Conservation (phyloP, 2,113 vertebrate species). For the Lanius collurio region DNA sequence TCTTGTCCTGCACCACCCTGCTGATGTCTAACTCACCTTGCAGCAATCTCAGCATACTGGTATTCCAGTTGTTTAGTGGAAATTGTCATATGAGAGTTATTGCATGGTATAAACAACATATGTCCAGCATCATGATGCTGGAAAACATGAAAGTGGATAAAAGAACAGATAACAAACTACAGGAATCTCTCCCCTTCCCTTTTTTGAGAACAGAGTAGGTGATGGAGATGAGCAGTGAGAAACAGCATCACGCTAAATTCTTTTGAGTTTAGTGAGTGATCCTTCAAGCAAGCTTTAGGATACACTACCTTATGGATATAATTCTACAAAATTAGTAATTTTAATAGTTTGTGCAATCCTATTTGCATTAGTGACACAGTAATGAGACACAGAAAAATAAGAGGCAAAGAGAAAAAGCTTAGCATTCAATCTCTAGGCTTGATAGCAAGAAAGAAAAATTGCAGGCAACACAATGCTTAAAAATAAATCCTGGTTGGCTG, state of each 20-base stretch:
- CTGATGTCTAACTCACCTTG: not conserved
- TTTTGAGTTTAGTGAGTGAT: not conserved
- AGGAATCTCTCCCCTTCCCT: not conserved
- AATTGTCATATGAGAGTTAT: not conserved
- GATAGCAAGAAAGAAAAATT: not conserved
- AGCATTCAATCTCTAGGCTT: not conserved
- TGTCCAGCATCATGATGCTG: not conserved
- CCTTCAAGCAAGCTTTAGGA: not conserved
- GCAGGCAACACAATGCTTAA: not conserved
- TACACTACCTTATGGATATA: not conserved
- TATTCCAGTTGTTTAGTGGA: not conserved
- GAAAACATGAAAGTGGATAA: not conserved
- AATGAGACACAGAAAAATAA: not conserved
- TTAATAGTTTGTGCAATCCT: not conserved
- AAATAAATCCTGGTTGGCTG: not conserved
- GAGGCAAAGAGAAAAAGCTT: not conserved
- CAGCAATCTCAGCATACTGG: not conserved
- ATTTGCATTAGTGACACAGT: not conserved
- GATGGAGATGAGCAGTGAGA: not conserved
- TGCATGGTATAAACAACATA: not conserved
- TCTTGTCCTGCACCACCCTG: not conserved
- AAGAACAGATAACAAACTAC: not conserved
- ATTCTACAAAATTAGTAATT: not conserved
- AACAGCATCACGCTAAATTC: not conserved
- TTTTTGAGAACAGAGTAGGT: not conserved